Evolutionary conservation across 2,888 invertebrate species (phyloP).

Genomic region (Cephus rjabovi): DNA sequence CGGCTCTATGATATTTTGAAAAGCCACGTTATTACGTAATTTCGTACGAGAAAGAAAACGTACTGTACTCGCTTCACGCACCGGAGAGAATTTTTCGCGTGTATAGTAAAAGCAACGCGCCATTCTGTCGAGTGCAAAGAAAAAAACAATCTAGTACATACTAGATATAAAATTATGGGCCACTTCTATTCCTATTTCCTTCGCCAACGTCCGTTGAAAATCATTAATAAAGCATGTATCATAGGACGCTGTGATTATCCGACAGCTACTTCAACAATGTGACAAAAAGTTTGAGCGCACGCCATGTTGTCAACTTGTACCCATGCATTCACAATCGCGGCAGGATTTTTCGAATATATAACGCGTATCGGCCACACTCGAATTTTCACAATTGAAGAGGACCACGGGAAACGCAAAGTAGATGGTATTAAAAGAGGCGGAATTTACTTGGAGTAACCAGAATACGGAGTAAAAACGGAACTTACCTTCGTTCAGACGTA

Average conservation of each 20-base stretch:
- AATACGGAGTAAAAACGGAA: constrained; percentile 63
- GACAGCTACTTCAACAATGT: constrained; percentile 26
- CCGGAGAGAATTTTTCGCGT: not conserved
- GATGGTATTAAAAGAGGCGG: not conserved
- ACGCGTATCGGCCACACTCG: constrained; percentile 8
- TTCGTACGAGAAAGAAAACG: constrained; percentile 27
- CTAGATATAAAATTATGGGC: not conserved
- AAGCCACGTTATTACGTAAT: constrained; percentile 37
- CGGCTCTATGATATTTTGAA: not conserved
- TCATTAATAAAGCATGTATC: not conserved
- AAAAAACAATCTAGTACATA: not conserved
- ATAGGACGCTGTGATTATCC: not conserved
- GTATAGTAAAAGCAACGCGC: not conserved
- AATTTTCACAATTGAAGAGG: not conserved
- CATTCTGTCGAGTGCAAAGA: not conserved
- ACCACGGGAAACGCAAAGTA: not conserved
- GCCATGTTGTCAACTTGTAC: constrained; percentile 71
- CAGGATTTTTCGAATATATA: constrained; percentile 29
- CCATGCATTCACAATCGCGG: constrained; percentile 48
- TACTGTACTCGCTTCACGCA: constrained; percentile 12
- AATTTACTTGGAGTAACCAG: not conserved
- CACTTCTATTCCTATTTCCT: not conserved
- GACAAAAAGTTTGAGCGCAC: constrained; percentile 62
- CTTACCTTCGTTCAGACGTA: constrained; percentile 85
- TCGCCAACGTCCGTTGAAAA: not conserved